Conservation (phyloP, 2,888 invertebrate genomes). For the Eudasyphora cyanicolor region DNA sequence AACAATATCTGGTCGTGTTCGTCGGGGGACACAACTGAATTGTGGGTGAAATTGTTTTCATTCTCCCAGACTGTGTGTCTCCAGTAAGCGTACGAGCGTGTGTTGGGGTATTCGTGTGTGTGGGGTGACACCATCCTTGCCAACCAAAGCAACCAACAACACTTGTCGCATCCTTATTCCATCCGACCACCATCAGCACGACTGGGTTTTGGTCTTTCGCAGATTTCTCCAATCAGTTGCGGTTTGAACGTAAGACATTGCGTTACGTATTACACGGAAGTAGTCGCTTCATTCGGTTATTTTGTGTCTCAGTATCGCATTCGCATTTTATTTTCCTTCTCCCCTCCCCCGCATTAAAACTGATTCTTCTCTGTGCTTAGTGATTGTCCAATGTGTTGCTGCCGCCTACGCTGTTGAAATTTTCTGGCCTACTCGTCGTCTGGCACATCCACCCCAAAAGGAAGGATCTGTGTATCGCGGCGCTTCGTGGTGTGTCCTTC, state of each 20-base stretch:
- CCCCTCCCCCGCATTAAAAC: conserved; percentile 44
- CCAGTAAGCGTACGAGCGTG: too few relatives aligned
- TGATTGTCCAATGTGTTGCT: background rate
- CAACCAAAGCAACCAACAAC: conserved; percentile 35
- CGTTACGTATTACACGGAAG: conserved; percentile 71
- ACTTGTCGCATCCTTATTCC: conserved; percentile 55
- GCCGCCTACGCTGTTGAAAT: background rate
- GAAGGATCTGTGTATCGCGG: background rate
- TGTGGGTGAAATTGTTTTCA: conserved; percentile 34
- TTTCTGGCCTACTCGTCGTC: background rate
- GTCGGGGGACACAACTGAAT: background rate
- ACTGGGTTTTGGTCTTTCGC: conserved; percentile 25
- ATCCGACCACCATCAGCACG: background rate
- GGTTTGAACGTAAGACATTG: conserved; percentile 74
- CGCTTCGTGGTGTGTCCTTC: background rate
- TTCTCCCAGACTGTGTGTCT: conserved; percentile 55
- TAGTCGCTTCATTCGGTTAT: conserved; percentile 53
- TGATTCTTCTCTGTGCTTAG: conserved; percentile 49
- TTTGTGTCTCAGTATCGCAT: conserved; percentile 48
- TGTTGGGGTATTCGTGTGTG: too few relatives aligned
- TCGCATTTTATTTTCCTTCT: conserved; percentile 52
- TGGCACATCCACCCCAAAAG: background rate
- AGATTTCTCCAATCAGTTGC: conserved; percentile 74
- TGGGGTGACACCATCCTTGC: conserved; percentile 51
- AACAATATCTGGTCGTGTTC: conserved; percentile 26